phyloP scores from a whole-genome alignment of 2,797 vertebrate genomes.

The Pantherophis vulpinus region DNA sequence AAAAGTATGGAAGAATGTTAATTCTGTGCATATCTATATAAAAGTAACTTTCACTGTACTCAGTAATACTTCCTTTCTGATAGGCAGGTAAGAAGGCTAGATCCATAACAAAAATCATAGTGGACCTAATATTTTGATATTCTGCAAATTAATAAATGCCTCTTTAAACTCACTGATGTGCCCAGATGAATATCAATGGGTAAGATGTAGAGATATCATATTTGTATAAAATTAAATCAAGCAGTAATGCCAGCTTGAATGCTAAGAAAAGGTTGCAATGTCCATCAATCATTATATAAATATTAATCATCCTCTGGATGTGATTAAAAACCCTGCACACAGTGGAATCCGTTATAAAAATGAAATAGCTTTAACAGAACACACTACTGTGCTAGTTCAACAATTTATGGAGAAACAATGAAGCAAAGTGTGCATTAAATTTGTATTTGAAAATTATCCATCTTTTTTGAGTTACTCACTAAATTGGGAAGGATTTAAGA shows the following conservation, averaged over 20 bases:
- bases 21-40: not conserved
- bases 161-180: conserved; percentile 44
- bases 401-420: conserved; percentile 12
- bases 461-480: conserved; percentile 29
- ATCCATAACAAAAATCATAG: conserved; percentile 13
- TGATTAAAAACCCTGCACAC: conserved; percentile 28
- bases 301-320: conserved; percentile 51
- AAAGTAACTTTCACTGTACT: not conserved
- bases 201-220: conserved; percentile 49
- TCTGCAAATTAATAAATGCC: conserved; percentile 35
- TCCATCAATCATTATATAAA: conserved; percentile 37
- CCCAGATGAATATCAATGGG: conserved; percentile 38
- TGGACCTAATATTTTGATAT: conserved; percentile 28
- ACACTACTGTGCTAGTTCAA: conserved; percentile 11
- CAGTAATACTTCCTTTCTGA: not conserved
- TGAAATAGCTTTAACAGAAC: conserved; percentile 37
- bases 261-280: conserved; percentile 44
- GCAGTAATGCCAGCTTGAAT: conserved; percentile 32
- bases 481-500: not conserved
- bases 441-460: conserved; percentile 23
- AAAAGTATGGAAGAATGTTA: not conserved
- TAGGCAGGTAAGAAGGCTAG: not conserved
- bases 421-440: conserved; percentile 33
- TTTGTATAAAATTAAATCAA: conserved; percentile 54
- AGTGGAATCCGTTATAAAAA: conserved; percentile 30